A percentile compares a stretch with the other conserved stretches of the same genome.
Conservation (phyloP, 2,113 vertebrate genomes). For the Tragelaphus strepsiceros region DNA sequence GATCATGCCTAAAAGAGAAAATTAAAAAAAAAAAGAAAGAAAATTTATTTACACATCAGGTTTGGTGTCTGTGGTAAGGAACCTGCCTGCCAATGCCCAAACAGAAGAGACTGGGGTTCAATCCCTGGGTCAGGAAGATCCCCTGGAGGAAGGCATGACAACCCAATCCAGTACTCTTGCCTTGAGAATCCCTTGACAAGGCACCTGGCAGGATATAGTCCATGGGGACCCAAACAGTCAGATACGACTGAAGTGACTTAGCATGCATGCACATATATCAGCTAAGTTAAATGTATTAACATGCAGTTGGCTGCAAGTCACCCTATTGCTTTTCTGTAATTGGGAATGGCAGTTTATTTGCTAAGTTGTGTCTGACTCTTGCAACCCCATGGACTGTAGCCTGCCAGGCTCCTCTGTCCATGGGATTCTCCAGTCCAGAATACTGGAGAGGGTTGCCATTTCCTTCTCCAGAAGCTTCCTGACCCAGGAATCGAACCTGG, state of each 20-base stretch:
- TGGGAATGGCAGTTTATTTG: neutral
- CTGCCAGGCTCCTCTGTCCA: neutral
- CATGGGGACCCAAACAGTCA: neutral
- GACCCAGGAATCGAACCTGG: rapidly evolving
- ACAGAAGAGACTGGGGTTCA: neutral
- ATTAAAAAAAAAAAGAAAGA: neutral
- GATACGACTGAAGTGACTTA: neutral
- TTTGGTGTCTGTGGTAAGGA: neutral
- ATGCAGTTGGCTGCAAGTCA: rapidly evolving
- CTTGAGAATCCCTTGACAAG: neutral
- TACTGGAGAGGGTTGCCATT: neutral
- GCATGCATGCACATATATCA: neutral
- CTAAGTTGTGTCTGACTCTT: neutral
- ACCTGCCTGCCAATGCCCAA: neutral
- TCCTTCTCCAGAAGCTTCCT: neutral
- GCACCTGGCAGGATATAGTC: neutral
- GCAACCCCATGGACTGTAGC: neutral
- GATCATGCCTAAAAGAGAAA: neutral
- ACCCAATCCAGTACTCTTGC: neutral
- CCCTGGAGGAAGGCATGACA: neutral
- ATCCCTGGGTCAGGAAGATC: neutral
- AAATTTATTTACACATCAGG: neutral
- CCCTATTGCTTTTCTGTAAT: neutral
- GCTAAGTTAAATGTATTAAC: neutral
- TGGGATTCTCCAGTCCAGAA: neutral